These are phyloP conservation scores for Anoplius nigerrimus DNA, from an alignment of 2,888 invertebrate genomes.

Conservation along the genomic window DNA sequence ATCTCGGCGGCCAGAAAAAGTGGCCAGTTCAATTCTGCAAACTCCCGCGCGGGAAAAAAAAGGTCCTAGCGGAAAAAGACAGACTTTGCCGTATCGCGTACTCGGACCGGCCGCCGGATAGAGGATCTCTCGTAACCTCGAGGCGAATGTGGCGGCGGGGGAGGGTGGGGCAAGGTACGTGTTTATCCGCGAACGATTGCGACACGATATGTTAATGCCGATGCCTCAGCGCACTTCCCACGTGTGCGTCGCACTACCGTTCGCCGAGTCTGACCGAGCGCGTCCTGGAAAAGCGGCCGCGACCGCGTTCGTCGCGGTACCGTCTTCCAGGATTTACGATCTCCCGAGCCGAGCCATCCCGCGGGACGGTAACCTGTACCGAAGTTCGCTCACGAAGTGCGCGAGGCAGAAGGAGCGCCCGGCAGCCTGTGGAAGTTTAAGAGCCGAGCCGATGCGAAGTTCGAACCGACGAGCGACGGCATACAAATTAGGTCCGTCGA, in stretches of 20 bases:
- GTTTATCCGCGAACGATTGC: slow-evolving; percentile 59
- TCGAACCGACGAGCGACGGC: not conserved
- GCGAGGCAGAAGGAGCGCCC: too few relatives aligned
- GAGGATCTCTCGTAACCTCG: slow-evolving; percentile 48
- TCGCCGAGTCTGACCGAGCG: not conserved
- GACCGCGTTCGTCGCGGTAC: too few relatives aligned
- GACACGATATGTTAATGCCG: slow-evolving; percentile 57
- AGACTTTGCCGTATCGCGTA: slow-evolving; percentile 35
- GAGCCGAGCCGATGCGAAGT: too few relatives aligned
- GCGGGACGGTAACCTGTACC: too few relatives aligned
- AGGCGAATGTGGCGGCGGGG: slow-evolving; percentile 16
- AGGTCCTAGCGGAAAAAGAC: too few relatives aligned
- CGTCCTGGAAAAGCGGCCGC: slow-evolving; percentile 35
- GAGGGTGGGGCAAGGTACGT: slow-evolving; percentile 43
- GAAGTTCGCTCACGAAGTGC: too few relatives aligned
- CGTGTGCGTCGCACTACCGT: slow-evolving; percentile 39
- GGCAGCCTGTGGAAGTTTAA: too few relatives aligned
- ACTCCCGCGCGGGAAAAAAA: too few relatives aligned
- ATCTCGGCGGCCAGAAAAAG: too few relatives aligned
- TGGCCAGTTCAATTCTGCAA: too few relatives aligned
- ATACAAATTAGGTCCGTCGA: slow-evolving; percentile 45
- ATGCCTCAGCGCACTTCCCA: slow-evolving; percentile 46
- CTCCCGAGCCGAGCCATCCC: too few relatives aligned
- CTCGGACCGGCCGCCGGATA: slow-evolving; percentile 34
- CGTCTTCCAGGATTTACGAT: too few relatives aligned